These are phyloP conservation scores for Diabrotica undecimpunctata DNA, from an alignment of 1,140 invertebrate genomes.

Conservation along the genomic window DNA sequence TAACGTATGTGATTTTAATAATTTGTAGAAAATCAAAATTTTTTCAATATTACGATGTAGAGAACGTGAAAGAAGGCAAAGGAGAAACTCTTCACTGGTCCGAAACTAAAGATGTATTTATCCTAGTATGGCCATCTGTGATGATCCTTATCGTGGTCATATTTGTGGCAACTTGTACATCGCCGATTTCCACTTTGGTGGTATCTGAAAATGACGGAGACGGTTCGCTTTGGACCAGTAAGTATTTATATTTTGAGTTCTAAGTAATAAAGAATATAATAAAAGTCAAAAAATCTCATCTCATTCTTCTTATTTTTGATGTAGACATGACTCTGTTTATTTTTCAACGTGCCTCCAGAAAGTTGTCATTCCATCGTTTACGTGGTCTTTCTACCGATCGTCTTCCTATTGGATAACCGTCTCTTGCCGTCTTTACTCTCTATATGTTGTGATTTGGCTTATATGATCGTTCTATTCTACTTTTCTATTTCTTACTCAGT, in stretches of 20 bases:
- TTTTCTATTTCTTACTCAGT: too few species aligned
- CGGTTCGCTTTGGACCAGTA: not conserved
- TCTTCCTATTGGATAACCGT: too few species aligned
- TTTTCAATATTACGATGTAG: not conserved
- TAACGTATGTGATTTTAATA: not conserved
- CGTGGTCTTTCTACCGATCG: too few species aligned
- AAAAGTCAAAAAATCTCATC: too few species aligned
- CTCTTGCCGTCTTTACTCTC: too few species aligned
- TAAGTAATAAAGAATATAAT: too few species aligned
- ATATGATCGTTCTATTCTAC: too few species aligned
- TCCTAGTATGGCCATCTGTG: not conserved
- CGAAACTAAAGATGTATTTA: conserved; percentile 5
- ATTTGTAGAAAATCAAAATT: not conserved
- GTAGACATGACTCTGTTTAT: too few species aligned
- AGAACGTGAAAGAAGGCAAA: not conserved
- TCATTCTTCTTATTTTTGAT: too few species aligned
- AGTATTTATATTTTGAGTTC: not conserved
- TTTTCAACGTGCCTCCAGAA: too few species aligned
- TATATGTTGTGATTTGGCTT: too few species aligned
- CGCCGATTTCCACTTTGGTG: not conserved
- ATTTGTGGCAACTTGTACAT: not conserved
- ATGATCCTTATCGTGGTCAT: not conserved
- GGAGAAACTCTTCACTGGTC: not conserved
- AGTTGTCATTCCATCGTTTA: too few species aligned
- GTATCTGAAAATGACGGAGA: conserved; percentile 4